Evolutionary conservation across 1,140 invertebrate species (phyloP), one percentile per base, ranked within the genome.

Genomic region (Conus betulinus): DNA sequence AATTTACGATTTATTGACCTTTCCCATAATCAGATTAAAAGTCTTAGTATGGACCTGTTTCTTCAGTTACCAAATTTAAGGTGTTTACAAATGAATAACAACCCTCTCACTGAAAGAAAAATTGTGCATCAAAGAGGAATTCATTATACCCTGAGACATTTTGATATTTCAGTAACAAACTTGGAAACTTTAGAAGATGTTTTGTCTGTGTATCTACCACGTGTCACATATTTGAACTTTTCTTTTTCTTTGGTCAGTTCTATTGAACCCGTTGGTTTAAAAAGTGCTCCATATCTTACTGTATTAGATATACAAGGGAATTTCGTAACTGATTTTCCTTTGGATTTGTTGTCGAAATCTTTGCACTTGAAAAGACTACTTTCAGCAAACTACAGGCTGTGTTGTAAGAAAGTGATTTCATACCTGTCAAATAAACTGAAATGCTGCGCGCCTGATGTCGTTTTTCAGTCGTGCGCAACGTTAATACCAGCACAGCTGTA

Each of bases 1-100:
- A 52, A 82, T 84, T 27, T 84, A 20, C 53, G 11, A 5, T 20
- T 27, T 17, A n/a, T 88, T 20, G 87, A 90, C 53, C 53, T 90
- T 10, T 83, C 86, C 39, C 3, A 90, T 25, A 90, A 88, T 55
- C 1, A 57, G 27, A 85, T 90, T 5, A 52, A 25, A 1, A 23
- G 23, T 20, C 23, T 90, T 15, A 76, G 15, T 13, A 10, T 60
- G 8, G 55, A n/a, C 57, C 53, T 60, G 6, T 87, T 90, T 51
- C 17, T 52, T 10, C n/a, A 57, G 52, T 60, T 88, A 27, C 39
- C 20, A n/a, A 88, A 88, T 17, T 25, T 90, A 20, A 76, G 53
- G 55, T 5, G 27, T 20, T 57, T 90, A 20, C 71, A 81, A 25
- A 53, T 90, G 10, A 71, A 23, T 17, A 6, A 71, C 67, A 71